Conservation (phyloP, 2,797 vertebrate genomes). For the Characodon lateralis region DNA sequence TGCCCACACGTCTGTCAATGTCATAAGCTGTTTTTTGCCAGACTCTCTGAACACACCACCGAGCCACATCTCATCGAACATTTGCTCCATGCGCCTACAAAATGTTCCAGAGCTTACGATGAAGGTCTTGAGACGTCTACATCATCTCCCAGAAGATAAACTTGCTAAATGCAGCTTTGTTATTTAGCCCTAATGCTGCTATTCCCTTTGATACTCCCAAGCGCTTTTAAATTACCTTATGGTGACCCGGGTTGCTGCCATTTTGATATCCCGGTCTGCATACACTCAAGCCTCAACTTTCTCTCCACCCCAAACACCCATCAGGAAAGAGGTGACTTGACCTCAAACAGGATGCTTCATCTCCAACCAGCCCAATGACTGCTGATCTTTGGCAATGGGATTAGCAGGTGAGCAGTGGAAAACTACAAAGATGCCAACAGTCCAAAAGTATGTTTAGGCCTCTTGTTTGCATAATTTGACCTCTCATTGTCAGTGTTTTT, state of each 20-base stretch:
- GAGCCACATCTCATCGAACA: constrained; percentile 17
- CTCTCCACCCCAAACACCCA: constrained; percentile 9
- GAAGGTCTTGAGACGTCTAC: constrained; percentile 9
- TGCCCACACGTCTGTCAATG: neutral
- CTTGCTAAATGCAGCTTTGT: constrained; percentile 14
- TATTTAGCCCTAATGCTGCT: constrained; percentile 36
- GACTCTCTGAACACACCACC: constrained; percentile 35
- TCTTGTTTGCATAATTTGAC: constrained; percentile 26
- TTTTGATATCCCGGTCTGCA: constrained; percentile 11
- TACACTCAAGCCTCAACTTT: constrained; percentile 26
- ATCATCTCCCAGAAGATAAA: constrained; percentile 25
- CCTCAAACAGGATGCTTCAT: constrained; percentile 43
- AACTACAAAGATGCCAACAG: constrained; percentile 41
- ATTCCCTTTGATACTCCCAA: constrained; percentile 21
- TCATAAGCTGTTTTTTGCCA: constrained; percentile 22
- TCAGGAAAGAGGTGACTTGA: constrained; percentile 37
- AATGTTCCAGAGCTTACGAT: constrained; percentile 23
- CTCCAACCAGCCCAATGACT: constrained; percentile 21
- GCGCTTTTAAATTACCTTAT: constrained; percentile 49
- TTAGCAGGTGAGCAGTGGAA: constrained; percentile 51
- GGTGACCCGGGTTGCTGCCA: constrained; percentile 16
- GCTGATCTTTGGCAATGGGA: constrained; percentile 47
- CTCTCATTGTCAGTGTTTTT: constrained; percentile 17
- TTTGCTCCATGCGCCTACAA: constrained; percentile 31
- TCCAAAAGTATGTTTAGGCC: constrained; percentile 22